Evolutionary conservation across 2,113 vertebrate genomes (phyloP).

Genomic region (Seriola quinqueradiata): DNA sequence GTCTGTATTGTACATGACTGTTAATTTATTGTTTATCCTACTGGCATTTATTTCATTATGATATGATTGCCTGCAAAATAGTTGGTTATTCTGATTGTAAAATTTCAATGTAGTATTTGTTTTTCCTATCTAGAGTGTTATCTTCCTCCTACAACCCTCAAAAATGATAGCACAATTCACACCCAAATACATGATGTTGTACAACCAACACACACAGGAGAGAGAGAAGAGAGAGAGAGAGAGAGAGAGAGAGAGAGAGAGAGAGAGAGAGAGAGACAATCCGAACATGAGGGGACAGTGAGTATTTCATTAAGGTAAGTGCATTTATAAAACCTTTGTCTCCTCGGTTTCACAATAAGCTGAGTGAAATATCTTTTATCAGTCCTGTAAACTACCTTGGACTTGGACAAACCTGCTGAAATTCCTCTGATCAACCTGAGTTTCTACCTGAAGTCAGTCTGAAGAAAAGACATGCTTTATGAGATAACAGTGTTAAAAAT

Average conservation of each 20-base stretch:
- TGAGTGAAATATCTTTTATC: slow-evolving; percentile 18
- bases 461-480: neutral
- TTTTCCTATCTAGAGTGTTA: too few species aligned
- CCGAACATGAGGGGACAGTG: slow-evolving; percentile 19
- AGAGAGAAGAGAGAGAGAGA: neutral
- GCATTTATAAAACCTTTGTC: slow-evolving; percentile 60
- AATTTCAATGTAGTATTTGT: too few species aligned
- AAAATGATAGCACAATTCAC: neutral
- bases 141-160: neutral
- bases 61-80: neutral
- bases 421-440: neutral
- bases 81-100: too few species aligned
- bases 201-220: neutral
- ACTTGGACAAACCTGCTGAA: slow-evolving; percentile 1
- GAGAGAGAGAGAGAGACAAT: slow-evolving; percentile 3
- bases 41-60: neutral
- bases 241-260: neutral
- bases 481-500: neutral
- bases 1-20: neutral
- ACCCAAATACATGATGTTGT: neutral
- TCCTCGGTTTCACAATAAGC: slow-evolving; percentile 42
- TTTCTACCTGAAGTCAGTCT: neutral
- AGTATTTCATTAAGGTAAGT: slow-evolving; percentile 71
- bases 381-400: slow-evolving; percentile 12
- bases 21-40: neutral